These are phyloP conservation scores for Cryptus armator DNA, from an alignment of 2,888 invertebrate species.

Conservation along the genomic window DNA sequence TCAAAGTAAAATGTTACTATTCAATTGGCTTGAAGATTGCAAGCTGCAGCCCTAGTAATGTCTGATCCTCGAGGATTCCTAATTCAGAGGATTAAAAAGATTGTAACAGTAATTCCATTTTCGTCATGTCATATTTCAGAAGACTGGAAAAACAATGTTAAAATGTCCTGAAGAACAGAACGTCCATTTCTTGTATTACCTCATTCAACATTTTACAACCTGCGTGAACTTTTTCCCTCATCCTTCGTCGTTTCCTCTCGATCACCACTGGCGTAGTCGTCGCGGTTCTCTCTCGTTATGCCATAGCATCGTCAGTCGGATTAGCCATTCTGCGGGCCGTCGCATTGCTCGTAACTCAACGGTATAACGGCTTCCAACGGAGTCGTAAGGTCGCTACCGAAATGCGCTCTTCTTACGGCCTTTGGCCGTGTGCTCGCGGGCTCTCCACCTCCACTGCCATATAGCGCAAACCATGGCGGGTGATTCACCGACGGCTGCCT, in stretches of 20 bases:
- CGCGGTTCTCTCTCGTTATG: conserved; percentile 18
- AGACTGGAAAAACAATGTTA: neutral
- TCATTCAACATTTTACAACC: neutral
- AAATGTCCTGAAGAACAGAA: neutral
- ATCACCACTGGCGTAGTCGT: neutral
- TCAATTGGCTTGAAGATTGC: no score
- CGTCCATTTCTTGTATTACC: neutral
- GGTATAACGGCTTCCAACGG: conserved; percentile 47
- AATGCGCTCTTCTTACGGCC: conserved; percentile 59
- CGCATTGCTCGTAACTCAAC: conserved; percentile 59
- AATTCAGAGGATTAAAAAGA: no score
- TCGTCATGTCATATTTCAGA: neutral
- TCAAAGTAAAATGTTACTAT: neutral
- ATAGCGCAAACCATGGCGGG: conserved; percentile 1
- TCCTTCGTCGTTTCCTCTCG: neutral
- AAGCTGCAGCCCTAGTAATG: neutral
- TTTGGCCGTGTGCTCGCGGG: conserved; percentile 10
- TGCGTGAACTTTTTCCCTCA: neutral
- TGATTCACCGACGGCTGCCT: conserved; percentile 69
- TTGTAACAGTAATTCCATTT: neutral
- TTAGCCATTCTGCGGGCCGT: conserved; percentile 60
- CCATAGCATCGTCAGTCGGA: conserved; percentile 58
- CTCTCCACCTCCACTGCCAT: neutral
- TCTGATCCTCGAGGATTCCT: no score
- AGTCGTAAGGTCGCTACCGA: conserved; percentile 57